These are phyloP conservation scores for Drosophila prostipennis DNA, from an alignment of 2,888 invertebrate species.

Conservation along the genomic window DNA sequence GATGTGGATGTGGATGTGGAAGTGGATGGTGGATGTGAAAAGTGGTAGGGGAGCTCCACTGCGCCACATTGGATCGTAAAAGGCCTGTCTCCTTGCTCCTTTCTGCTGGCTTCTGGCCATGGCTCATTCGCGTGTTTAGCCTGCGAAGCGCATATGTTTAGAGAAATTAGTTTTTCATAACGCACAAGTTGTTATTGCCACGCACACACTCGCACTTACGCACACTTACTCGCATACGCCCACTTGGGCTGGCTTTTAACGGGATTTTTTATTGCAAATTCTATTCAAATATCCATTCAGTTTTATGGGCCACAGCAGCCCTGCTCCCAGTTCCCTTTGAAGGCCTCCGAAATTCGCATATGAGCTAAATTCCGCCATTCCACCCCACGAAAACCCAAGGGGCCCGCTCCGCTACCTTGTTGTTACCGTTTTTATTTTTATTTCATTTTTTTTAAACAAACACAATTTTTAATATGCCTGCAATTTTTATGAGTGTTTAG, in stretches of 20 bases:
- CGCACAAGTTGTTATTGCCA: slow-evolving; percentile 80
- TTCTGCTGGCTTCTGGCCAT: background rate
- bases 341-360: slow-evolving; percentile 58
- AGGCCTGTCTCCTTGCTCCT: slow-evolving; percentile 16
- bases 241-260: slow-evolving; percentile 67
- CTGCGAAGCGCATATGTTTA: slow-evolving; percentile 75
- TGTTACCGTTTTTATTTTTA: slow-evolving; percentile 41
- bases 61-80: slow-evolving; percentile 37
- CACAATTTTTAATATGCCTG: slow-evolving; percentile 84
- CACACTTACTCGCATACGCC: slow-evolving; percentile 6
- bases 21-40: background rate
- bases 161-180: slow-evolving; percentile 82
- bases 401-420: slow-evolving; percentile 37
- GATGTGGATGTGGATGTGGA: background rate
- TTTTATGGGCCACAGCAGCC: slow-evolving; percentile 68
- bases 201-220: slow-evolving; percentile 40
- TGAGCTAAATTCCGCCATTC: slow-evolving; percentile 52
- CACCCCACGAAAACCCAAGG: slow-evolving; percentile 20
- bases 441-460: slow-evolving; percentile 77
- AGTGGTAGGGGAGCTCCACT: slow-evolving; percentile 3
- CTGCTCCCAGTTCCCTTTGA: slow-evolving; percentile 48
- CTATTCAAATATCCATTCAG: slow-evolving; percentile 81
- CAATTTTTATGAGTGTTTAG: slow-evolving; percentile 84
- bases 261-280: slow-evolving; percentile 82
- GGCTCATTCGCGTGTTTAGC: slow-evolving; percentile 42